Conservation (phyloP, 2,888 invertebrate species). For the Helicoverpa assulta region DNA sequence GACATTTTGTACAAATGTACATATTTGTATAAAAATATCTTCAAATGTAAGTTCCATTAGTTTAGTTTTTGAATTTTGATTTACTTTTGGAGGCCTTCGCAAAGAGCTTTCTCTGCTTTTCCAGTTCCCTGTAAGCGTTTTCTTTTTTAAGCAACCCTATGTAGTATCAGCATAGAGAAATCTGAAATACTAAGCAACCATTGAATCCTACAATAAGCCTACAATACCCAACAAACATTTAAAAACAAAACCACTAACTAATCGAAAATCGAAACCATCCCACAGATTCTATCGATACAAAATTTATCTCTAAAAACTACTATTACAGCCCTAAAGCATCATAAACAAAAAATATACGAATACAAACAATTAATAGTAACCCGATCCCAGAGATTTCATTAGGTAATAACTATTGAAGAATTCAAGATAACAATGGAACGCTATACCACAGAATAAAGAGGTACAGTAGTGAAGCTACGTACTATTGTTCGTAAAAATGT, state of each 20-base stretch:
- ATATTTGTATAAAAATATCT: constrained; percentile 13
- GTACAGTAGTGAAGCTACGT: too few species aligned
- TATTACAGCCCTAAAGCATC: constrained; percentile 30
- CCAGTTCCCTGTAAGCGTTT: too few species aligned
- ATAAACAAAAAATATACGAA: constrained; percentile 49
- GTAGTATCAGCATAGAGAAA: too few species aligned
- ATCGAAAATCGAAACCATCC: constrained; percentile 36
- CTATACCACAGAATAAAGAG: background rate
- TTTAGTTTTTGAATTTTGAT: background rate
- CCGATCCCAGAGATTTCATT: constrained; percentile 57
- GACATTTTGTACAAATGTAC: constrained; percentile 25
- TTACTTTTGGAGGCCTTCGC: too few species aligned
- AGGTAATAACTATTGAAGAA: constrained; percentile 63
- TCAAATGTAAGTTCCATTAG: background rate
- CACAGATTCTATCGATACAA: constrained; percentile 30
- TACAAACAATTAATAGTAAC: constrained; percentile 64
- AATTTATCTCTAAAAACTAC: constrained; percentile 36
- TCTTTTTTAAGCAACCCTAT: too few species aligned
- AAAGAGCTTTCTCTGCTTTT: too few species aligned
- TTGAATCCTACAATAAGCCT: too few species aligned
- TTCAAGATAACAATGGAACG: constrained; percentile 61
- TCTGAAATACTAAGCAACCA: too few species aligned
- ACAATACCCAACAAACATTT: too few species aligned
- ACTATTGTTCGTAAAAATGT: too few species aligned
- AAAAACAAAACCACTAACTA: constrained; percentile 1